Base-by-base conservation (phyloP, 2,888 invertebrate genomes). In the Morpho achilles region DNA sequence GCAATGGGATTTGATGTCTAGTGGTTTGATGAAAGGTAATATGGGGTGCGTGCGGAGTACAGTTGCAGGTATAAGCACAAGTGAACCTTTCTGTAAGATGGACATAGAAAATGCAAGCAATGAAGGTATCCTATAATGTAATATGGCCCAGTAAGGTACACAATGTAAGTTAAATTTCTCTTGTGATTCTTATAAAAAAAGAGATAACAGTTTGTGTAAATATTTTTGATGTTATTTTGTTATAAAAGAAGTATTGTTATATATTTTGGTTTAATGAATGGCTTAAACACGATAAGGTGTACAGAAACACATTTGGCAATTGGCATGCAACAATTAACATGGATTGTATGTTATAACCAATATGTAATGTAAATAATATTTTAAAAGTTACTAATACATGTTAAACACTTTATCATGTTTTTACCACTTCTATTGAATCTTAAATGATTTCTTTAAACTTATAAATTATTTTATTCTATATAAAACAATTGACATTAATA, bases 1-100 rank as follows among this genome's bases (percentile, higher is more conserved):
- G 55, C 96, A 96, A 76, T 96, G 96, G 96, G 96, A 96, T 87
- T 92, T 96, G 72, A 93, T 96, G 94, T 96, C 96, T 61, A 96
- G 96, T 91, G 96, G 94, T 66, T 90, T 94, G 70, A 93, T 94
- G 92, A 93, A 87, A 71, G 79, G 77, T 67, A 80, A 78, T 62
- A 71, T 69, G 70, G 82, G 82, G 69, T 79, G 83, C 74, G 86
- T 84, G 83, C 82, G 84, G 80, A 82, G 84, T 68, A 69, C 67
- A 68, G 82, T 79, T 69, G 76, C 75, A 71, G 77, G 79, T 76
- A 75, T 70, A 75, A 82, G 79, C 72, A 70, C 73, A 72, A 79
- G 80, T 68, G 82, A 80, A 68, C 77, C 79, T 75, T 75, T 79
- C 66, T 78, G 81, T 85, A 82, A 80, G 73, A 80, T 71, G 82